Evolutionary conservation across 2,888 invertebrate genomes (phyloP).

Genomic region (Papilio demoleus): DNA sequence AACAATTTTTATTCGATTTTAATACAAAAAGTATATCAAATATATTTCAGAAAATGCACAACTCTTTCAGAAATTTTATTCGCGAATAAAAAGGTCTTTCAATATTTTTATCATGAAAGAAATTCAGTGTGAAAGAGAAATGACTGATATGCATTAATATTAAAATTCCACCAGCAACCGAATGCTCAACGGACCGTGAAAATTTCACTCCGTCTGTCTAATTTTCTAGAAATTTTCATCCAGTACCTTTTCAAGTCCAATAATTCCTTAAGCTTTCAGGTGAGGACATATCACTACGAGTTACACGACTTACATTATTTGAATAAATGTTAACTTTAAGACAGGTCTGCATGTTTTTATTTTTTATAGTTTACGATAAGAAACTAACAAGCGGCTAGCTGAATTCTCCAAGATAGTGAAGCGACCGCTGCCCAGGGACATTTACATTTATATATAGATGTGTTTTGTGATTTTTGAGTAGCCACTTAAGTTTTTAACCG

Average conservation of each 20-base stretch:
- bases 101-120: constrained; percentile 4
- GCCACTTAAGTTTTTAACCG: too few relatives aligned
- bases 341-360: background rate
- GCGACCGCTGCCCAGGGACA: too few relatives aligned
- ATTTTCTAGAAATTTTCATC: constrained; percentile 20
- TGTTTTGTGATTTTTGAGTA: too few relatives aligned
- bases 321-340: background rate
- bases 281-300: background rate
- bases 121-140: constrained; percentile 15
- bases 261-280: constrained; percentile 7
- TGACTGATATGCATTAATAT: constrained; percentile 16
- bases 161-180: constrained; percentile 10
- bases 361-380: too few relatives aligned
- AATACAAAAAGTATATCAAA: too few relatives aligned
- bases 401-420: too few relatives aligned
- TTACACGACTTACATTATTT: constrained; percentile 1
- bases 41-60: background rate
- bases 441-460: too few relatives aligned
- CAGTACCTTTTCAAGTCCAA: constrained; percentile 10
- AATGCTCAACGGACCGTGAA: constrained; percentile 22
- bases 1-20: too few relatives aligned
- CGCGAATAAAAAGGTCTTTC: background rate
- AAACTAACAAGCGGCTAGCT: too few relatives aligned
- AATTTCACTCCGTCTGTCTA: constrained; percentile 18
- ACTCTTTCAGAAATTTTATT: background rate